phyloP scores from a whole-genome alignment of 2,888 invertebrate genomes.

The Petrophora chlorosata region DNA sequence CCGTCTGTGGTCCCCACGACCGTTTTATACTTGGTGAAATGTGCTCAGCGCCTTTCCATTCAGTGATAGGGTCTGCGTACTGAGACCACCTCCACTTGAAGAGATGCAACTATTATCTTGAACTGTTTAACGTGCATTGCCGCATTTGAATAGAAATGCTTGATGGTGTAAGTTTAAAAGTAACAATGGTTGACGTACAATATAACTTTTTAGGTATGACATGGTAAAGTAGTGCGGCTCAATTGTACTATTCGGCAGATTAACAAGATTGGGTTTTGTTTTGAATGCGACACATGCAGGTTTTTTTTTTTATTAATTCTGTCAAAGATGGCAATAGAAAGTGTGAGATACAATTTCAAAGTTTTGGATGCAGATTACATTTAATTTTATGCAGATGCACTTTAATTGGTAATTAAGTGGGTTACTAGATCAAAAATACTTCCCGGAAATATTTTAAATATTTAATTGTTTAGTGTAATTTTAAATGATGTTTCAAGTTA shows the following conservation, averaged over 20 bases:
- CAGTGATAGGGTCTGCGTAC: constrained; percentile 68
- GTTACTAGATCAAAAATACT: too few species aligned
- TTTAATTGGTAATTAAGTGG: too few species aligned
- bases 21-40: constrained; percentile 81
- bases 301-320: constrained; percentile 48
- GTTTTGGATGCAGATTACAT: too few species aligned
- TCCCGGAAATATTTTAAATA: too few species aligned
- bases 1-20: constrained; percentile 57
- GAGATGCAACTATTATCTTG: constrained; percentile 4
- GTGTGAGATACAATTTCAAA: too few species aligned
- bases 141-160: constrained; percentile 2
- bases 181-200: constrained; percentile 41
- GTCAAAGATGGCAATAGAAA: constrained; percentile 46
- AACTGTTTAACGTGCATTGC: constrained; percentile 38
- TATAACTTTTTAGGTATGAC: constrained; percentile 23
- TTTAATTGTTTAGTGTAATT: too few species aligned
- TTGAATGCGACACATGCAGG: constrained; percentile 50
- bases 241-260: constrained; percentile 54
- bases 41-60: constrained; percentile 75
- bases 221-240: constrained; percentile 38
- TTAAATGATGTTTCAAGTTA: too few species aligned
- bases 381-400: too few species aligned
- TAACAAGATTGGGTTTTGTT: constrained; percentile 59
- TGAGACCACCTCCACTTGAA: constrained; percentile 26
- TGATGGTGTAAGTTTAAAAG: not conserved